phyloP scores from a whole-genome alignment of 2,113 vertebrate species.

The Daboia siamensis region DNA sequence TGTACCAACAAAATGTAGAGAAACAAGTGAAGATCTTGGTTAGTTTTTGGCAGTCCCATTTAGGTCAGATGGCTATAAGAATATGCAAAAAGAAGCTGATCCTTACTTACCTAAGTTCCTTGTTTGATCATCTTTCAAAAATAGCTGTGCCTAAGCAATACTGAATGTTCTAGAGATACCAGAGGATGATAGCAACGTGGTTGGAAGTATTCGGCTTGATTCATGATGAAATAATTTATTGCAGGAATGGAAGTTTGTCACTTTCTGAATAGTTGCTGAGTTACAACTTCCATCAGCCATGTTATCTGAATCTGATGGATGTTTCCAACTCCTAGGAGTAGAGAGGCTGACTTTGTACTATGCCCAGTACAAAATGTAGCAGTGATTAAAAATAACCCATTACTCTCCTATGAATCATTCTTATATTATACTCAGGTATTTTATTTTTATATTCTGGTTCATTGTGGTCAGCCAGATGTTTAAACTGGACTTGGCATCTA shows the following conservation, averaged over 20 bases:
- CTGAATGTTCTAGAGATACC: neutral
- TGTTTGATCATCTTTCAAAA: neutral
- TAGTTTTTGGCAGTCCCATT: neutral
- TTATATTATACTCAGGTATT: neutral
- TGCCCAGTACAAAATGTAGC: too few relatives aligned
- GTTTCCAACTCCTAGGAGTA: too few relatives aligned
- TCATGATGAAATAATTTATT: too few relatives aligned
- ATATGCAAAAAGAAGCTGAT: neutral
- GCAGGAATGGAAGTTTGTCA: too few relatives aligned
- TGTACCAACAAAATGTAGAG: too few relatives aligned
- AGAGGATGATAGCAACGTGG: too few relatives aligned
- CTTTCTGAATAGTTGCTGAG: too few relatives aligned
- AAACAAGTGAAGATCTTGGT: neutral
- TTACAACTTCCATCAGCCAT: too few relatives aligned
- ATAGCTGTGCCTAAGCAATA: neutral
- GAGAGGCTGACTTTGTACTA: too few relatives aligned
- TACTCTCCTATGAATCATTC: neutral
- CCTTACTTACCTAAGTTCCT: neutral
- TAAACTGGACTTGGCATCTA: neutral
- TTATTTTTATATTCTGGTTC: neutral
- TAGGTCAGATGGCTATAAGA: neutral
- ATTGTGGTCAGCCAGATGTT: neutral
- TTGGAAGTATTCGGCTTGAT: too few relatives aligned
- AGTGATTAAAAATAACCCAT: neutral
- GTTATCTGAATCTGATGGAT: too few relatives aligned